Evolutionary conservation across 2,888 invertebrate species (phyloP).

Genomic region (Tanaodytes sp.): DNA sequence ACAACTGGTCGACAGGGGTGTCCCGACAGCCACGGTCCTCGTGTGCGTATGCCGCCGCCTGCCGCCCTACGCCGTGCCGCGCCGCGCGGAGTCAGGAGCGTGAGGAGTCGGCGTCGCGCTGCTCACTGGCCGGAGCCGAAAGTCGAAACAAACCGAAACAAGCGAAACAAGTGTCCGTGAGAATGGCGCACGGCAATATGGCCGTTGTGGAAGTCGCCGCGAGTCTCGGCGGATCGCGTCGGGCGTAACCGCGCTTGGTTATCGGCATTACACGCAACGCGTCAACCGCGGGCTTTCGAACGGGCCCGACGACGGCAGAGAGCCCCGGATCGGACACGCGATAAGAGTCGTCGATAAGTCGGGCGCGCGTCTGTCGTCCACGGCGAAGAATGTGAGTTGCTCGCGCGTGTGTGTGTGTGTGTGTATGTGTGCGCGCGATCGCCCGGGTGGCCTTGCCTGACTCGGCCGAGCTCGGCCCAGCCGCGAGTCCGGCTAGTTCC

Average conservation of each 20-base stretch:
- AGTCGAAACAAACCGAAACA: no score
- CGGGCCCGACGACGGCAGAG: no score
- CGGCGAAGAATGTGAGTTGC: slow-evolving; percentile 25
- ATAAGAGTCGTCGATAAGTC: no score
- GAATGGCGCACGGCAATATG: slow-evolving; percentile 31
- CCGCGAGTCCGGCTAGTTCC: slow-evolving; percentile 13
- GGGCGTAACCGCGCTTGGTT: background rate
- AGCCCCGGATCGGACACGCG: no score
- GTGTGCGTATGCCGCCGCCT: slow-evolving; percentile 20
- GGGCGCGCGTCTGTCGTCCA: slow-evolving; percentile 51
- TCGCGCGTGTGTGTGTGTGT: background rate
- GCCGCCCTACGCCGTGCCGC: background rate
- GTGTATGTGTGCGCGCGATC: slow-evolving; percentile 4
- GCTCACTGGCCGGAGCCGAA: slow-evolving; percentile 1
- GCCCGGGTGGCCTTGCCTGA: slow-evolving; percentile 34
- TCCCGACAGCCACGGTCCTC: no score
- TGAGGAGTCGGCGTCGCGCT: slow-evolving; percentile 2
- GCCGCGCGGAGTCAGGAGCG: slow-evolving; percentile 19
- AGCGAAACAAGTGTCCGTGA: slow-evolving; percentile 63
- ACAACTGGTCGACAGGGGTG: no score
- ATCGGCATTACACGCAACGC: no score
- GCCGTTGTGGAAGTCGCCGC: slow-evolving; percentile 62
- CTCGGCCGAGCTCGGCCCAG: slow-evolving; percentile 12
- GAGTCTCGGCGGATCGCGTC: background rate
- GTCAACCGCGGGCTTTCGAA: no score